Base-by-base conservation (phyloP, 2,113 vertebrate species). In the Grammomys dolichurus region DNA sequence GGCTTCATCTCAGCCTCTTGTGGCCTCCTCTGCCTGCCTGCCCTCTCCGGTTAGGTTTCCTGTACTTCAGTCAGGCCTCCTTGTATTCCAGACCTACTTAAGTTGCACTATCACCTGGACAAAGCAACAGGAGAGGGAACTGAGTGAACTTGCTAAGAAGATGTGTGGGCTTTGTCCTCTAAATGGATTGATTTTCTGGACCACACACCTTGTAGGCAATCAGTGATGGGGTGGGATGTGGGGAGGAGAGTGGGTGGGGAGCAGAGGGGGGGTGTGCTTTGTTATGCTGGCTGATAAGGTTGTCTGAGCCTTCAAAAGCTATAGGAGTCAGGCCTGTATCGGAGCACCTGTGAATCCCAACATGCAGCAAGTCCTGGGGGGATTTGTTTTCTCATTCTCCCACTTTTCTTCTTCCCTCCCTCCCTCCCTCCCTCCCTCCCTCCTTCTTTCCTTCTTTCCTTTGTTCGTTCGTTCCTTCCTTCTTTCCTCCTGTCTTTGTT, bases 61-160 rank as follows among this genome's bases (percentile, higher is more conserved):
- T 95, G 95, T 22, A 9, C 90, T 90, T 94, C 67, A 97, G 96
- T 95, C 95, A 96, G 96, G 69, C 46, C 93, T 96, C n/a, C 95
- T 89, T 97, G 90, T 85, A 97, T 98, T 98, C 96, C 97, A 73
- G 91, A 95, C 93, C 93, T 97, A 75, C 98, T 98, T 97, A 93
- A 91, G 94, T 95, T 98, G 94, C 97, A 97, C 72, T 1, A 85
- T 95, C 97, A 97, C 96, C 97, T 98, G 95, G 85, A 81, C 87
- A 91, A 93, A 96, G 97, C 1, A 96, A 33, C n/a, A 93, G 84
- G 82, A 70, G 93, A 94, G 93, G 93, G 93, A 97, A 81, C 51
- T 13, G 70, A 91, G 76, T 80, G 93, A 43, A 28, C 77, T 97
- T 96, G 89, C 63, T 82, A 89, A 92, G 81, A 86, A 88, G 97